These are phyloP conservation scores for Macrocentrus cingulum DNA, from an alignment of 1,140 invertebrate genomes.

Conservation along the genomic window DNA sequence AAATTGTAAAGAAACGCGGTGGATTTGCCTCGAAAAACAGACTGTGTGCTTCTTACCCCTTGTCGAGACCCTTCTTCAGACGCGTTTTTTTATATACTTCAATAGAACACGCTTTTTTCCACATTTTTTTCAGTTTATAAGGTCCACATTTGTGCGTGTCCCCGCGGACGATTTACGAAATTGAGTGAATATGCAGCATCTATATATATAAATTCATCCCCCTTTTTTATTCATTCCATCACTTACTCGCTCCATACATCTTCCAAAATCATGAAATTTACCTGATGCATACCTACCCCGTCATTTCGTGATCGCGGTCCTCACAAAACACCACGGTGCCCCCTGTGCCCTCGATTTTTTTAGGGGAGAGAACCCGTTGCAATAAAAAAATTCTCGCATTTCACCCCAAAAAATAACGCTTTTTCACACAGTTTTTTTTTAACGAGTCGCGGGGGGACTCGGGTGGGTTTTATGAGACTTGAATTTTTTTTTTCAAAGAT, in stretches of 20 bases:
- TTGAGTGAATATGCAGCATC: conserved; percentile 58
- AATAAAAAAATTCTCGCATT: conserved; percentile 43
- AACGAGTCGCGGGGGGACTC: conserved; percentile 30
- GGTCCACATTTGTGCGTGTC: too few species aligned
- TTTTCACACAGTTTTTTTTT: conserved; percentile 61
- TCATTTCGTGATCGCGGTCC: conserved; percentile 32
- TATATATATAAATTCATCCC: conserved; percentile 43
- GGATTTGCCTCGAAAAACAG: conserved; percentile 51
- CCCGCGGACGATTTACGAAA: conserved; percentile 45
- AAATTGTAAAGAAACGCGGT: conserved; percentile 49
- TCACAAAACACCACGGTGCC: conserved; percentile 19
- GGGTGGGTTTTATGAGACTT: conserved; percentile 23
- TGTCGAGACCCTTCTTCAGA: conserved; percentile 35
- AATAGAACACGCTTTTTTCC: conserved; percentile 24
- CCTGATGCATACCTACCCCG: conserved; percentile 41
- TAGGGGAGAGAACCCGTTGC: conserved; percentile 35
- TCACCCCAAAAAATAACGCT: conserved; percentile 59
- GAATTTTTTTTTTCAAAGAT: conserved; percentile 24
- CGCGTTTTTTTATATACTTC: conserved; percentile 8
- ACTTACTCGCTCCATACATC: conserved; percentile 26
- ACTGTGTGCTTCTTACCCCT: conserved; percentile 52
- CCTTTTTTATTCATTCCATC: conserved; percentile 27
- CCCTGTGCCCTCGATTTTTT: conserved; percentile 24
- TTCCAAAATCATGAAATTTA: conserved; percentile 54
- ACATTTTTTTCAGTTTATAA: conserved; percentile 37